Evolutionary conservation across 2,888 invertebrate species (phyloP).

Genomic region (Drosophila anomelani): DNA sequence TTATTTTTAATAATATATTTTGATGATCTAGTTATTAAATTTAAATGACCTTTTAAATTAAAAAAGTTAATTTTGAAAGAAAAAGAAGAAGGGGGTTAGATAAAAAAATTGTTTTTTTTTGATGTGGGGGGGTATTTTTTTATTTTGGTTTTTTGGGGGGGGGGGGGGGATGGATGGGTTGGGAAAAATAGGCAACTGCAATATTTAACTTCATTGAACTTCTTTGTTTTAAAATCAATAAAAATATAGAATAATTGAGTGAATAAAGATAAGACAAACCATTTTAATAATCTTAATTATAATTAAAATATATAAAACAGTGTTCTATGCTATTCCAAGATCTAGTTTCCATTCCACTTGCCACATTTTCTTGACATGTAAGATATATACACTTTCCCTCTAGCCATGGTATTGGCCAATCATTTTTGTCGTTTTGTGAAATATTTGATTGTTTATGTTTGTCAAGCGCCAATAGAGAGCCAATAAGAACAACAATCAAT

Average conservation of each 20-base stretch:
- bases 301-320: background rate
- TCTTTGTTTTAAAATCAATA: background rate
- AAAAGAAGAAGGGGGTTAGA: no score
- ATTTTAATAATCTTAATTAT: accelerated
- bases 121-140: no score
- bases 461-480: conserved; percentile 49
- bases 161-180: no score
- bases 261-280: background rate
- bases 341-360: background rate
- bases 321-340: background rate
- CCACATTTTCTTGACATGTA: background rate
- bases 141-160: no score
- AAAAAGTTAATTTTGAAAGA: background rate
- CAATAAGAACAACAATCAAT: conserved; percentile 40
- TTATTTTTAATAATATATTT: background rate
- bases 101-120: no score
- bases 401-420: conserved; percentile 43
- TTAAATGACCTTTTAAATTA: background rate
- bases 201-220: background rate
- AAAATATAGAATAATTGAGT: background rate
- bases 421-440: conserved; percentile 59
- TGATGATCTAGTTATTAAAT: no score
- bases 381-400: background rate
- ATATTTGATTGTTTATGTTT: conserved; percentile 69
- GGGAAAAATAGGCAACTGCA: background rate